These are phyloP conservation scores for Oligia strigilis DNA, from an alignment of 2,888 invertebrate genomes.

Conservation along the genomic window DNA sequence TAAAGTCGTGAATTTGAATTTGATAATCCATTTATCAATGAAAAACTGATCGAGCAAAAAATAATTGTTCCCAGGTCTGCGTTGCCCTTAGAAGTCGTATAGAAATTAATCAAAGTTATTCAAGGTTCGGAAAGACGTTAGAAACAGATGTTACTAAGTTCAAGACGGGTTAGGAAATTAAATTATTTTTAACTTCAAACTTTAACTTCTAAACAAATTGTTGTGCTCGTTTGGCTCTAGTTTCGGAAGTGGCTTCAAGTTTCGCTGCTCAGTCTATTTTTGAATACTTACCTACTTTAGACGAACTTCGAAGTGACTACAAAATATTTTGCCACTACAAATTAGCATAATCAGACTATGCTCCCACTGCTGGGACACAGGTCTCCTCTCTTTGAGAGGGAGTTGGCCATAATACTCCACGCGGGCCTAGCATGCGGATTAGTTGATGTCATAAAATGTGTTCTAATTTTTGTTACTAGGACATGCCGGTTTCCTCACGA, in stretches of 20 bases:
- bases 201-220: conserved; percentile 42
- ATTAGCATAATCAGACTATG: background rate
- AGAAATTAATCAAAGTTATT: conserved; percentile 65
- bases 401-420: too few species aligned
- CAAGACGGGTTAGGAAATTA: conserved; percentile 47
- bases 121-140: conserved; percentile 42
- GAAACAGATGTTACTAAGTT: conserved; percentile 54
- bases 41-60: background rate
- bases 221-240: conserved; percentile 37
- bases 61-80: background rate
- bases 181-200: conserved; percentile 53
- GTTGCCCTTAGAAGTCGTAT: conserved; percentile 41
- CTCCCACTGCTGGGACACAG: too few species aligned
- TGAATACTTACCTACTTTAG: conserved; percentile 15
- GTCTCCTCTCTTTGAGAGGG: too few species aligned
- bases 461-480: too few species aligned
- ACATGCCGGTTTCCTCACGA: too few species aligned
- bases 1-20: too few species aligned
- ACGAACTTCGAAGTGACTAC: background rate
- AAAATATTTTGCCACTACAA: background rate
- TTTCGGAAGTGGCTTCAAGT: conserved; percentile 40
- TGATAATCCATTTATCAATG: background rate
- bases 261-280: conserved; percentile 19
- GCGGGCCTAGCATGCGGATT: too few species aligned
- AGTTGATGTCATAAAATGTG: too few species aligned